These are phyloP conservation scores for Etheostoma spectabile DNA, from an alignment of 2,113 vertebrate species.

Conservation along the genomic window DNA sequence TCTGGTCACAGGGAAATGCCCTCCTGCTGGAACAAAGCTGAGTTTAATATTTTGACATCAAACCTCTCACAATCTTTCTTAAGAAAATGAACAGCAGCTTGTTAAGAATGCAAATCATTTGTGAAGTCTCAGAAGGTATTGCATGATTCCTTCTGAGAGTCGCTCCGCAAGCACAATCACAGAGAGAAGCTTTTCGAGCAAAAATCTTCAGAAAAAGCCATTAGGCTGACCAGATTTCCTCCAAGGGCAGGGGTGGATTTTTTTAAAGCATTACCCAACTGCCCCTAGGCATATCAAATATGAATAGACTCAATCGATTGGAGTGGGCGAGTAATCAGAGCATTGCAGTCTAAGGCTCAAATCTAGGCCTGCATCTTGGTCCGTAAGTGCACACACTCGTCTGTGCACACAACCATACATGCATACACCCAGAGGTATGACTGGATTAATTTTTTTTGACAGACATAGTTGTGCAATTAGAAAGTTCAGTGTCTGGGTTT, in stretches of 20 bases:
- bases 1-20: conserved; percentile 22
- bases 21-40: conserved; percentile 18
- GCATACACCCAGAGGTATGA: conserved; percentile 14
- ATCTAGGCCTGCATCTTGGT: conserved; percentile 48
- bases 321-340: conserved; percentile 81
- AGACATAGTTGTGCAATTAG: conserved; percentile 68
- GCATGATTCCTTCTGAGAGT: conserved; percentile 33
- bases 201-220: conserved; percentile 60
- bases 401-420: conserved; percentile 14
- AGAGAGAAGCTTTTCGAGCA: conserved; percentile 43
- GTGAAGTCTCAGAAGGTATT: background rate
- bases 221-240: conserved; percentile 78
- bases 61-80: background rate
- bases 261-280: conserved; percentile 71
- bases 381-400: conserved; percentile 33
- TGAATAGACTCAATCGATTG: conserved; percentile 83
- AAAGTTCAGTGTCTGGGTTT: conserved; percentile 61
- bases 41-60: background rate
- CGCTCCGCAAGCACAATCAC: conserved; percentile 49
- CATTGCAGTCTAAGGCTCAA: conserved; percentile 68
- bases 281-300: conserved; percentile 84
- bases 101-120: background rate
- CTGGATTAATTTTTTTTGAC: conserved; percentile 49
- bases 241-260: conserved; percentile 54
- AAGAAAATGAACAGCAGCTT: background rate